Evolutionary conservation across 2,888 invertebrate genomes (phyloP), one percentile per base, ranked within the genome.

Genomic region (Ichneumoninae sp.): DNA sequence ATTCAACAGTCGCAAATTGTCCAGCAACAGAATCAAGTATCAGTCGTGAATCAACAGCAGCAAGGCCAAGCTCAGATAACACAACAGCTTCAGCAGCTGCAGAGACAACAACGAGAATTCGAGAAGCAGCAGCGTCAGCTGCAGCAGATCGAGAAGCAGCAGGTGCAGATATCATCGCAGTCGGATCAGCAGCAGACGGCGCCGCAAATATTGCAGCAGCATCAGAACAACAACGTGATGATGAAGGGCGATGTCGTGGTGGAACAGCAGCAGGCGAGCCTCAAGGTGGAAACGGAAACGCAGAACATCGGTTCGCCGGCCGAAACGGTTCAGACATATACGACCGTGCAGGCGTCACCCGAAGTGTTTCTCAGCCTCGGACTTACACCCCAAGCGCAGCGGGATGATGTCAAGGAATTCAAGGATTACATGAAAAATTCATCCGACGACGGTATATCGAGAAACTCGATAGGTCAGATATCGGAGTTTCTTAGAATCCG

Each of bases 401-500:
- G 92, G 1, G 93, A 93, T 1, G 93, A 93, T 2, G 13, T 83
- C 0, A 93, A 93, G 76, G 93, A 93, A 0, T 90, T 90, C 26
- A 92, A 93, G 57, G 91, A 92, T 40, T 92, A 88, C 75, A 84
- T 91, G 1, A 93, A 93, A 71, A 88, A 81, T 8, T 65, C 90
- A 0, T 65, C 89, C 0, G 93, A 93, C 0, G 93, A 93, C 22
- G 88, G 87, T 1, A 89, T 93, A 57, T 88, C 92, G 36, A 91
- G 93, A 44, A 91, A 90, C 70, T 91, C 93, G 2, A 93, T 93
- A 8, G 93, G 92, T 13, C 93, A 93, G 57, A 93, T 93, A 66
- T 93, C 93, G 3, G 93, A 93, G 85, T 93, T 93, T 79, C 83
- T 93, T 5, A 89, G 92, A 83, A 91, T 93, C 16, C 90, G 93